These are phyloP conservation scores for Promerops cafer DNA, from an alignment of 2,113 vertebrate genomes.

Conservation along the genomic window DNA sequence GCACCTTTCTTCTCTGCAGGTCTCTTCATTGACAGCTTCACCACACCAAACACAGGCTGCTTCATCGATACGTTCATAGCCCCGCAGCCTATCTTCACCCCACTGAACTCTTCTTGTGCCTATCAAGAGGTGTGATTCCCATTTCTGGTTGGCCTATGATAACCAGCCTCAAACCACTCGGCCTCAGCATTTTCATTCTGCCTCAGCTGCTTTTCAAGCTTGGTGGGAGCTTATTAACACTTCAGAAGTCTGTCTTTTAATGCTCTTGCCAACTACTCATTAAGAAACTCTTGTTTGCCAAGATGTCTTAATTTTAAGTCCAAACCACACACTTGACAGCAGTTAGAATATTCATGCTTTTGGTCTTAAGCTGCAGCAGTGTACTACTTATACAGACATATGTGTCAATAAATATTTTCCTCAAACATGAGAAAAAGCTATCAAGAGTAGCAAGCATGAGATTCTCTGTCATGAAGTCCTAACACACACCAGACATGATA, in stretches of 20 bases:
- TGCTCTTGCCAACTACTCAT: constrained; percentile 14
- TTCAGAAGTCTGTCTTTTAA: constrained; percentile 28
- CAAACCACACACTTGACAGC: background rate
- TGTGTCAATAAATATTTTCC: background rate
- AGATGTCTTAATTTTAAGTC: background rate
- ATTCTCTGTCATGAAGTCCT: background rate
- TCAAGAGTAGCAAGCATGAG: background rate
- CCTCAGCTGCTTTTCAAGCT: background rate
- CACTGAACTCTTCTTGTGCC: background rate
- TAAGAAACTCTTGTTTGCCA: constrained; percentile 16
- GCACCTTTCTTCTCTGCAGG: background rate
- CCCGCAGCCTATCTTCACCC: background rate
- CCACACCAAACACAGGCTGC: background rate
- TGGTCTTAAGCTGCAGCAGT: background rate
- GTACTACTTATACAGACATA: background rate
- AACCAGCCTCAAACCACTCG: background rate
- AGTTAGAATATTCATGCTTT: background rate
- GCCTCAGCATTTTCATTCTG: constrained; percentile 16
- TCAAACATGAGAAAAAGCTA: background rate
- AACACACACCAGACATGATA: background rate
- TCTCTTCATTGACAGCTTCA: background rate
- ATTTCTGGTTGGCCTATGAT: background rate
- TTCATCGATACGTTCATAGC: rapidly evolving
- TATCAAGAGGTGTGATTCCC: background rate
- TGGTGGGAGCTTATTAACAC: constrained; percentile 24